phyloP scores from a whole-genome alignment of 2,797 vertebrate genomes.

The Perdix hodgsoniae region DNA sequence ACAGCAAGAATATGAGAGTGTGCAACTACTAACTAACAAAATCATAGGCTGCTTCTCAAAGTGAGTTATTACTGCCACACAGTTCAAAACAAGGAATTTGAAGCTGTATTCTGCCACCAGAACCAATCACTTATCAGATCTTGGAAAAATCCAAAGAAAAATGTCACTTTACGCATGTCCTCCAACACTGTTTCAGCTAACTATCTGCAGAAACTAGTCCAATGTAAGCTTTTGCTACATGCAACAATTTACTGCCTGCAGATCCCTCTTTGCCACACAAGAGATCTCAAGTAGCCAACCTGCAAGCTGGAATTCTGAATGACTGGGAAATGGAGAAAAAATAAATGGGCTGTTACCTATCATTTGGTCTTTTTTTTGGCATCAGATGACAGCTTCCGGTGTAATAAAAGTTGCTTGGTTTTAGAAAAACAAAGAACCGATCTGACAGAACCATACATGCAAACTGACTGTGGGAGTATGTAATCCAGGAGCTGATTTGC shows the following conservation, averaged over 20 bases:
- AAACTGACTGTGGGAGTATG: neutral
- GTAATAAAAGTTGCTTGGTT: neutral
- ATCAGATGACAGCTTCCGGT: neutral
- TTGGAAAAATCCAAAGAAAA: neutral
- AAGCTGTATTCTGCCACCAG: neutral
- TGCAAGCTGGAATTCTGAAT: neutral
- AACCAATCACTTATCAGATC: neutral
- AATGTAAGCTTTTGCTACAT: neutral
- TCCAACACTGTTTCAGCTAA: neutral
- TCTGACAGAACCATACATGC: neutral
- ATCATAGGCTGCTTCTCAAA: neutral
- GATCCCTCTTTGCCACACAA: neutral
- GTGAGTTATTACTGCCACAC: neutral
- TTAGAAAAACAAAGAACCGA: neutral
- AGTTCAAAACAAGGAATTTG: neutral
- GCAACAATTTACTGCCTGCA: neutral
- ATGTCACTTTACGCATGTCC: neutral
- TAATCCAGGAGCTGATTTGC: neutral
- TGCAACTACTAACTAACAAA: neutral
- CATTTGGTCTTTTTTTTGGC: neutral
- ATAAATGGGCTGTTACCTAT: neutral
- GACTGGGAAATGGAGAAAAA: neutral
- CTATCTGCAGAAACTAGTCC: neutral
- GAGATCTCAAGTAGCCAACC: neutral
- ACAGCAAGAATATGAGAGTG: neutral